These are phyloP conservation scores for Cardiocondyla obscurior DNA, from an alignment of 1,140 invertebrate genomes.

Conservation along the genomic window DNA sequence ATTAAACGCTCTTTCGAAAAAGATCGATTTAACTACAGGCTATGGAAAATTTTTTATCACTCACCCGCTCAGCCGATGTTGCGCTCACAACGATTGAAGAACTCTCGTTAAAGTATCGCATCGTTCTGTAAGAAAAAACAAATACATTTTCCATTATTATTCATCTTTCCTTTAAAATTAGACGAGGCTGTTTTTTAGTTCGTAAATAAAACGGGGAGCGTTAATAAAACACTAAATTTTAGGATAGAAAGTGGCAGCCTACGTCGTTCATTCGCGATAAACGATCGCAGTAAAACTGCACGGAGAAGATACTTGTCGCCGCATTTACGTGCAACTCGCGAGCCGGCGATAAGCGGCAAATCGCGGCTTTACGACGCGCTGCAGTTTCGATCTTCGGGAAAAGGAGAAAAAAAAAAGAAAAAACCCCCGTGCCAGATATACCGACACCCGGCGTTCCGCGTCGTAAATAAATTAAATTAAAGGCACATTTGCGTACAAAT, in stretches of 20 bases:
- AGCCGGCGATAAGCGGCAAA: neutral
- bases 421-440: neutral
- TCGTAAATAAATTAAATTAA: conserved; percentile 53
- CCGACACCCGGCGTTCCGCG: conserved; percentile 8
- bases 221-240: neutral
- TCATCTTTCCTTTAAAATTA: neutral
- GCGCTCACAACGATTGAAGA: neutral
- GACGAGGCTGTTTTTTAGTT: neutral
- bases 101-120: neutral
- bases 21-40: neutral
- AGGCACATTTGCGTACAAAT: conserved; percentile 39
- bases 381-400: conserved; percentile 10
- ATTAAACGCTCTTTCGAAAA: conserved; percentile 9
- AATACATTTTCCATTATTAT: neutral
- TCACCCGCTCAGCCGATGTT: neutral
- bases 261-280: neutral
- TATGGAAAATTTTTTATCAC: neutral
- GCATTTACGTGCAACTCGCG: neutral
- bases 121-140: neutral
- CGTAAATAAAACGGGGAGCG: neutral
- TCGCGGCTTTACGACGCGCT: conserved; percentile 4
- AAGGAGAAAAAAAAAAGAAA: neutral
- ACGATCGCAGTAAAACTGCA: neutral
- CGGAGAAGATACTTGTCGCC: neutral
- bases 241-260: neutral